A percentile compares a stretch with the other conserved stretches of the same genome.
Evolutionary conservation across 2,797 vertebrate genomes (phyloP).

Genomic region (Mus caroli): DNA sequence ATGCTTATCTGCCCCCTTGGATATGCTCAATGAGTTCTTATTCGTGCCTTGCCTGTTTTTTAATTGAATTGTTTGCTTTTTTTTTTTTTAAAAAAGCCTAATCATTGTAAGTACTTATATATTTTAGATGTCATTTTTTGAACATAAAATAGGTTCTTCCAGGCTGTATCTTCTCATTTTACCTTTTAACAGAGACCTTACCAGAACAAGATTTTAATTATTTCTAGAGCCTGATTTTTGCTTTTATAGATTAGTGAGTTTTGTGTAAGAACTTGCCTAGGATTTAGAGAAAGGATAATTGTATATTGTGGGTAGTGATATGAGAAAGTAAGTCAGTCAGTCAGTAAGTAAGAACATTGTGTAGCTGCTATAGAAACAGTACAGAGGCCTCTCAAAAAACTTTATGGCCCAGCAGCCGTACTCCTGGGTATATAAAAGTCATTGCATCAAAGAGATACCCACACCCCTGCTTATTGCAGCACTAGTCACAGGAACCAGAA

Average conservation of each 20-base stretch:
- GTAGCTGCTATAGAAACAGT: not conserved
- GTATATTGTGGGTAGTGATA: not conserved
- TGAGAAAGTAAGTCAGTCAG: not conserved
- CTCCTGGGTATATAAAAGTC: not conserved
- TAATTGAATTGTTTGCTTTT: not conserved
- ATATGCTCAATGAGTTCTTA: not conserved
- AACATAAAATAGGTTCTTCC: not conserved
- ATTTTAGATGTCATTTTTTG: not conserved
- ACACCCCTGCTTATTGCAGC: not conserved
- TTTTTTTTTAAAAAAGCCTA: not conserved
- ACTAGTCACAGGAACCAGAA: not conserved
- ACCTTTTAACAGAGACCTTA: not conserved
- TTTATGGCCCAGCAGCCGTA: not conserved
- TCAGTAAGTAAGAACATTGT: not conserved
- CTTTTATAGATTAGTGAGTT: not conserved
- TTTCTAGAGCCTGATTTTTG: not conserved
- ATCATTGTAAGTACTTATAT: not conserved
- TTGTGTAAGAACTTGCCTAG: not conserved
- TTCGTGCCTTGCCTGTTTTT: not conserved
- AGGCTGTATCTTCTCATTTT: not conserved
- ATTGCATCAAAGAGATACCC: not conserved
- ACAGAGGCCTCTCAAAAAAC: not conserved
- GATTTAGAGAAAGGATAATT: not conserved
- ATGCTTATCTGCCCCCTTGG: not conserved
- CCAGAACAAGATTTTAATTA: not conserved